Evolutionary conservation across 2,113 vertebrate species (phyloP).

Genomic region (Tragelaphus scriptus): DNA sequence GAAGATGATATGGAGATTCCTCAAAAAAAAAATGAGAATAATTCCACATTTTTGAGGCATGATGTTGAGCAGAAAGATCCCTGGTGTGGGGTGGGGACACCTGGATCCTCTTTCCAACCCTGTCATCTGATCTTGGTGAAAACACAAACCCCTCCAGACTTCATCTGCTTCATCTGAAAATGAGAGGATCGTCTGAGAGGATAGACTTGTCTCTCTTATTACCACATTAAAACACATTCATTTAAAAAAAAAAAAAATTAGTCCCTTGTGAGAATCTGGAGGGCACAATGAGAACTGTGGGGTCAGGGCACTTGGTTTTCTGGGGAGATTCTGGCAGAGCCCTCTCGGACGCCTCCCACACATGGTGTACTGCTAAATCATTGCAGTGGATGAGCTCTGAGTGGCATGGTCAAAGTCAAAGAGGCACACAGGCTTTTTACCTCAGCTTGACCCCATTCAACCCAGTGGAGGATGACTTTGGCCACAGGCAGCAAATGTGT

Average conservation of each 20-base stretch:
- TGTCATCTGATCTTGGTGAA: not conserved
- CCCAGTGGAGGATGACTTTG: not conserved
- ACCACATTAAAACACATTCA: not conserved
- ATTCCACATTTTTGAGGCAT: not conserved
- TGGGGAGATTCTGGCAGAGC: not conserved
- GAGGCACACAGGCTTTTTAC: not conserved
- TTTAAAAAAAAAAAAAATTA: not conserved
- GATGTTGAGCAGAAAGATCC: not conserved
- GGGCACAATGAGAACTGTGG: not conserved
- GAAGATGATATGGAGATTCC: not conserved
- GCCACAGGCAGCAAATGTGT: not conserved
- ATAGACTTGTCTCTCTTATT: not conserved
- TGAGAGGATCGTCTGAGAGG: not conserved
- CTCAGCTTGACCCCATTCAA: conserved; percentile 13
- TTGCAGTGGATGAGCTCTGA: not conserved
- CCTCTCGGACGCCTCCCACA: not conserved
- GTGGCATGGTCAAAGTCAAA: conserved; percentile 1
- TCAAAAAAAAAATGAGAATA: not conserved
- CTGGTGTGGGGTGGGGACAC: too few species aligned
- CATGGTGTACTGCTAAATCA: not conserved
- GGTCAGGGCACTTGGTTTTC: not conserved
- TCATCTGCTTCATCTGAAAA: not conserved
- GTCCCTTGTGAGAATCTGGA: not conserved
- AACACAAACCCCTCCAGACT: not conserved
- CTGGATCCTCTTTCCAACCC: not conserved